Percentiles rank a stretch among this genome's conserved stretches.
Conservation (phyloP, 92 coral and sea anemone genomes). For the Epizoanthus fatuus region DNA sequence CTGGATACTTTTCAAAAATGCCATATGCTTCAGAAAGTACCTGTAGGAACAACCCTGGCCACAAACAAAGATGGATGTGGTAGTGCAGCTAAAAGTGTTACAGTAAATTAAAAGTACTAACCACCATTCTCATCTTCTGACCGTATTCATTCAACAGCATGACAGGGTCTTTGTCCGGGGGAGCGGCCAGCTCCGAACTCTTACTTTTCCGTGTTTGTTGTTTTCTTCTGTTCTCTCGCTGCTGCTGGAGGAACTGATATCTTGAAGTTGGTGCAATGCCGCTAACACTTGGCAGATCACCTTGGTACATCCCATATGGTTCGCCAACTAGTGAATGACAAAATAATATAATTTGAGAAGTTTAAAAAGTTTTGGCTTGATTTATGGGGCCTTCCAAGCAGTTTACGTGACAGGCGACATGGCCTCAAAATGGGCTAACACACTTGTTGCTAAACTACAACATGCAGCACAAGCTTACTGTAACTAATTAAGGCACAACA, state of each 20-base stretch:
- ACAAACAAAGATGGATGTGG: too few species aligned
- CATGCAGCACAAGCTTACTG: too few species aligned
- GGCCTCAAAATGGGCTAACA: too few species aligned
- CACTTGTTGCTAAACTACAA: too few species aligned
- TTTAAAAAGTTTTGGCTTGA: too few species aligned
- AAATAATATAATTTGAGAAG: too few species aligned
- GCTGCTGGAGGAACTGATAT: background rate
- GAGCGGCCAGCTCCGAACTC: constrained; percentile 70
- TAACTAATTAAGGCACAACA: too few species aligned
- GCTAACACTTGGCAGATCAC: background rate
- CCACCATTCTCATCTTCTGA: constrained; percentile 70
- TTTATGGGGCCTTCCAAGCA: too few species aligned
- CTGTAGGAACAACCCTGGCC: too few species aligned
- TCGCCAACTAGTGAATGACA: background rate
- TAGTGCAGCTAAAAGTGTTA: background rate
- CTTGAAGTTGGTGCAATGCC: background rate
- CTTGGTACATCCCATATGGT: background rate
- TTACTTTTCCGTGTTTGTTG: constrained; percentile 45
- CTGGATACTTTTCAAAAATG: too few species aligned
- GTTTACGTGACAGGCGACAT: too few species aligned
- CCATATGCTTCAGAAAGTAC: background rate
- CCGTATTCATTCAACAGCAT: constrained; percentile 92
- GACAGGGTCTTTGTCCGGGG: constrained; percentile 93
- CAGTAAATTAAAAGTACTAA: background rate
- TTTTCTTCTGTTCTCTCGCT: background rate